phyloP scores from a whole-genome alignment of 1,140 invertebrate genomes.

The Drosophila elegans region DNA sequence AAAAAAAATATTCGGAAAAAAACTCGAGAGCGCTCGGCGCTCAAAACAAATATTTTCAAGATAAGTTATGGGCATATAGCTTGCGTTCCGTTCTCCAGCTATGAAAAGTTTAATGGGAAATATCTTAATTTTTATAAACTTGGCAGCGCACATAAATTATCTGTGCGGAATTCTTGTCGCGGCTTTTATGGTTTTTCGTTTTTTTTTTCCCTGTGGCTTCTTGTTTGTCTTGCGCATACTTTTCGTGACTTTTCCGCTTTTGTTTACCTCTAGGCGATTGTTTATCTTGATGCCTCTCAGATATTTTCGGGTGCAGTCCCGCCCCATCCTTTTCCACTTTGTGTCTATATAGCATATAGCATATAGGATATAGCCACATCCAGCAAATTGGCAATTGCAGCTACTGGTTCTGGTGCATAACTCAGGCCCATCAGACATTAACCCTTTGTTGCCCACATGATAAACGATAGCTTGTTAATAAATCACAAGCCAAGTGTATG shows the following conservation, averaged over 20 bases:
- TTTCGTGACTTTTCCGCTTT: constrained; percentile 52
- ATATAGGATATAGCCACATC: constrained; percentile 1
- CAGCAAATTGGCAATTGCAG: constrained; percentile 54
- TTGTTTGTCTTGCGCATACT: constrained; percentile 47
- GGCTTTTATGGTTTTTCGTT: constrained; percentile 13
- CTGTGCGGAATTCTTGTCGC: constrained; percentile 39
- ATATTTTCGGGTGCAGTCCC: constrained; percentile 39
- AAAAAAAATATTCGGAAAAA: constrained; percentile 29
- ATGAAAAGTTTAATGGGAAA: constrained; percentile 44
- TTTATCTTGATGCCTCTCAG: constrained; percentile 46
- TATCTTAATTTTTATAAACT: constrained; percentile 75
- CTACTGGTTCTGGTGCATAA: constrained; percentile 32
- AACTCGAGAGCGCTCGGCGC: constrained; percentile 13
- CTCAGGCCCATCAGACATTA: constrained; percentile 47
- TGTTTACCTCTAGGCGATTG: constrained; percentile 50
- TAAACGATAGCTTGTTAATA: constrained; percentile 80
- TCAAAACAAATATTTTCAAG: constrained; percentile 55
- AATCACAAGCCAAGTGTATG: constrained; percentile 60
- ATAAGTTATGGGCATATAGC: constrained; percentile 68
- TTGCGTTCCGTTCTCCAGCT: constrained; percentile 33
- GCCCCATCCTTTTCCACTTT: not conserved
- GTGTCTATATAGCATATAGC: not conserved
- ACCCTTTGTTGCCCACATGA: constrained; percentile 76
- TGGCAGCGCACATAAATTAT: constrained; percentile 43
- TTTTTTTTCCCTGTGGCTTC: constrained; percentile 11